Base-by-base conservation (phyloP, 2,797 vertebrate genomes). In the Manis pentadactyla region DNA sequence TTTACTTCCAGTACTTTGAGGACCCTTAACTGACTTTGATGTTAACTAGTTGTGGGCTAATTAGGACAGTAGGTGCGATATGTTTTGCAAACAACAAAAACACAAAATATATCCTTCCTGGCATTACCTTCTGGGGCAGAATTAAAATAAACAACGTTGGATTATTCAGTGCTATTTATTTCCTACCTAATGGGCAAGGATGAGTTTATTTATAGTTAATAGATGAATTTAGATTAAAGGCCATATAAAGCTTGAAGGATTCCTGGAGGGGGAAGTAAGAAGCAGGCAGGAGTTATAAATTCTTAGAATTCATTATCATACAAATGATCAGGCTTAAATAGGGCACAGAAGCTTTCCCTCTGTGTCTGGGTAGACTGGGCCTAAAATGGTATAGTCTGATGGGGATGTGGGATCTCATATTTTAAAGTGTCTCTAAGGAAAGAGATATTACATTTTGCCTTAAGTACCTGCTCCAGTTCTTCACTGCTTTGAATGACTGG, bases 271-370 rank as follows among this genome's bases (percentile, higher is more conserved):
- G 66, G 75, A 73, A 73, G 57, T 64, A 42, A 96, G 23, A 55
- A 91, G 53, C 51, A 69, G 39, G 42, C 11, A 88, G 59, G 64
- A 89, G 53, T 79, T 79, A 29, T 49, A 87, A n/a, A 68, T 79
- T 86, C 64, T 90, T 68, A 95, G 92, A 93, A 92, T 74, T 86
- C 37, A 71, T 71, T 89, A 85, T 92, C 57, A 77, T 29, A 66
- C 23, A 63, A 87, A 53, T 8, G 27, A 78, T 89, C 69, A 83
- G 25, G 29, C 49, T 87, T 92, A 87, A 84, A 7, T 42, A 91
- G 79, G 79, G 57, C 87, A 90, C 57, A 31, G 51, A 84, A 84
- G 19, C 34, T 68, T 86, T 68, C 61, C 21, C 37, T 88, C 81
- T 4, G 8, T 37, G 61, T 87, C 79, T 75, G 64, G 31, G n/a